phyloP scores from a whole-genome alignment of 1,140 invertebrate genomes.

The Cyphomyrmex costatus region DNA sequence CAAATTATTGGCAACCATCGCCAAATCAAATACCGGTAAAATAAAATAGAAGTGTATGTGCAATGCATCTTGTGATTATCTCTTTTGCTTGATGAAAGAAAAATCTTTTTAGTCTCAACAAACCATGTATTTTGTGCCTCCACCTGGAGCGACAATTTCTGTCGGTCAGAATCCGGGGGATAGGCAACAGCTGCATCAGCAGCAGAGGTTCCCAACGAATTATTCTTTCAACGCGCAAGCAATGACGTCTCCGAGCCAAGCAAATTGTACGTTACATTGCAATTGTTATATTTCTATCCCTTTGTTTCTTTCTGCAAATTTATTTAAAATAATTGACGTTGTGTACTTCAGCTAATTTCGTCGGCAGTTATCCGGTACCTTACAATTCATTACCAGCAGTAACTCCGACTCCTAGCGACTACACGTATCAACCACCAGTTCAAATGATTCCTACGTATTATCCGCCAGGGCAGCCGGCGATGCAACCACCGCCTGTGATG shows the following conservation, averaged over 20 bases:
- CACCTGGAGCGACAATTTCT: conserved; percentile 80
- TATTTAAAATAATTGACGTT: not conserved
- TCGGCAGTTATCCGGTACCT: conserved; percentile 82
- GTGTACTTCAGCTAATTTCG: conserved; percentile 81
- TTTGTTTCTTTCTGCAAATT: not conserved
- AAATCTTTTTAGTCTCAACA: conserved; percentile 80
- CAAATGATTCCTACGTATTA: conserved; percentile 84
- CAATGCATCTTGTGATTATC: not conserved
- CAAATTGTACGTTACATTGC: conserved; percentile 75
- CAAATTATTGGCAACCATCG: conserved; percentile 84
- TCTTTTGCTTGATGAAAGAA: not conserved
- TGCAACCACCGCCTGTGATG: conserved; percentile 84
- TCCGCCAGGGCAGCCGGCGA: conserved; percentile 81
- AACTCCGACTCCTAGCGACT: conserved; percentile 80
- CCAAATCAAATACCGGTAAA: conserved; percentile 82
- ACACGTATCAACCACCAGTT: conserved; percentile 82
- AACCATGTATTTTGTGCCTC: conserved; percentile 85
- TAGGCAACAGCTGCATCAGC: conserved; percentile 81
- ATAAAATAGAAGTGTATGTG: not conserved
- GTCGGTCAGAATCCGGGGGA: conserved; percentile 82
- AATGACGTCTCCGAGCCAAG: conserved; percentile 84
- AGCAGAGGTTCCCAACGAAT: conserved; percentile 82
- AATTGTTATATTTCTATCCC: not conserved
- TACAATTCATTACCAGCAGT: conserved; percentile 83
- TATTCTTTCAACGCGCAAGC: conserved; percentile 84